These are phyloP conservation scores for Meandrina meandrites DNA, from an alignment of 92 coral and sea anemone species.

Conservation along the genomic window DNA sequence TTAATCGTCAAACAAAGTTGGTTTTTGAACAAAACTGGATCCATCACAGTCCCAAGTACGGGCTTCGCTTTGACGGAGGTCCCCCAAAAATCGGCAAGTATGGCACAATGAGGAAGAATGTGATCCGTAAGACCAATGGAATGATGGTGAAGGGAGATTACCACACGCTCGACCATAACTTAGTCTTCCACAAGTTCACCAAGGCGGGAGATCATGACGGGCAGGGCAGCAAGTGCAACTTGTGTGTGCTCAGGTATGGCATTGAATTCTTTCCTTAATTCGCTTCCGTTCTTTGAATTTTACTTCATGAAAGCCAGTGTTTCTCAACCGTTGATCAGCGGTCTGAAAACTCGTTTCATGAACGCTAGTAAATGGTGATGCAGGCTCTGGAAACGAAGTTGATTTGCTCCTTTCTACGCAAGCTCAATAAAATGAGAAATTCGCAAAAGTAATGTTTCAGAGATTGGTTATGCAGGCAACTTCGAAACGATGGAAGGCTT, in stretches of 20 bases:
- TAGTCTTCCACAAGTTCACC: constrained; percentile 61
- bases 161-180: constrained; percentile 66
- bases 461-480: too few species aligned
- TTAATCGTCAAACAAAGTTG: constrained; percentile 55
- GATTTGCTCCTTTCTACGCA: too few species aligned
- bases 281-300: neutral
- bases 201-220: constrained; percentile 45
- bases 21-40: constrained; percentile 67
- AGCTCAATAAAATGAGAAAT: too few species aligned
- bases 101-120: constrained; percentile 68
- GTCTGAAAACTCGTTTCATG: too few species aligned
- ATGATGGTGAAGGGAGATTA: constrained; percentile 74
- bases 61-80: constrained; percentile 65
- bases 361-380: too few species aligned
- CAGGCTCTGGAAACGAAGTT: too few species aligned
- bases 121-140: constrained; percentile 66
- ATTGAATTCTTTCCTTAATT: neutral
- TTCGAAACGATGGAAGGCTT: neutral
- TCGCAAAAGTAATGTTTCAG: too few species aligned
- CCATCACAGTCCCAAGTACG: constrained; percentile 73
- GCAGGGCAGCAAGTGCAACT: constrained; percentile 56
- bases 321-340: neutral
- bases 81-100: constrained; percentile 67
- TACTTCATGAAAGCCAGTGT: too few species aligned
- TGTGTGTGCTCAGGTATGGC: constrained; percentile 58